phyloP scores from a whole-genome alignment of 1,140 invertebrate genomes.

The Danaus melanippus region DNA sequence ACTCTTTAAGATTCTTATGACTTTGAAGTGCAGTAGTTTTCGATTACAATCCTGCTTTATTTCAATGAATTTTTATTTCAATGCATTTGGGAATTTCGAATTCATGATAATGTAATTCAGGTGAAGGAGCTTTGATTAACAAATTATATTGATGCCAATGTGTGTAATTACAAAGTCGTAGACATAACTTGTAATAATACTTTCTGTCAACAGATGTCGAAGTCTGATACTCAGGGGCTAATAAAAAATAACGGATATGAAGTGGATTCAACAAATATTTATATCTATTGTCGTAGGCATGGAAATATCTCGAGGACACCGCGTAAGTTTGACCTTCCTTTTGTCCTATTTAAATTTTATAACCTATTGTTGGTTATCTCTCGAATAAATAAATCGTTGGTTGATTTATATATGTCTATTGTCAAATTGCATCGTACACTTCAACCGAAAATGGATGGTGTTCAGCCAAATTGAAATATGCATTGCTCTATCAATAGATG shows the following conservation, averaged over 20 bases:
- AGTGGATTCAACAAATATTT: slow-evolving; percentile 37
- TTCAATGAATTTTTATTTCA: too few relatives aligned
- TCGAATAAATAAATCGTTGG: slow-evolving; percentile 13
- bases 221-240: slow-evolving; percentile 17
- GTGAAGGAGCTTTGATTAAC: too few relatives aligned
- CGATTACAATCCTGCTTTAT: too few relatives aligned
- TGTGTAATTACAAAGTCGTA: too few relatives aligned
- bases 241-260: slow-evolving; percentile 37
- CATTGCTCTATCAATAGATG: slow-evolving; percentile 35
- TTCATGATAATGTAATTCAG: too few relatives aligned
- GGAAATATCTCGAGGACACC: slow-evolving; percentile 30
- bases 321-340: slow-evolving; percentile 34
- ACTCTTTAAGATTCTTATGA: too few relatives aligned
- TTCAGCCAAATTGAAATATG: slow-evolving; percentile 48
- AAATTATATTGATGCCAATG: too few relatives aligned
- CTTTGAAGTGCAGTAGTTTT: too few relatives aligned
- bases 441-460: slow-evolving; percentile 43
- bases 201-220: slow-evolving; percentile 38
- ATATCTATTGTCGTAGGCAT: slow-evolving; percentile 36
- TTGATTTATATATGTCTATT: slow-evolving; percentile 19
- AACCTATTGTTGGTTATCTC: slow-evolving; percentile 20
- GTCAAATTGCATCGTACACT: slow-evolving; percentile 33
- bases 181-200: too few relatives aligned
- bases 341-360: slow-evolving; percentile 23
- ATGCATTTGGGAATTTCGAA: too few relatives aligned